Evolutionary conservation across 2,797 vertebrate genomes (phyloP).

Genomic region (Chrysocyon brachyurus): DNA sequence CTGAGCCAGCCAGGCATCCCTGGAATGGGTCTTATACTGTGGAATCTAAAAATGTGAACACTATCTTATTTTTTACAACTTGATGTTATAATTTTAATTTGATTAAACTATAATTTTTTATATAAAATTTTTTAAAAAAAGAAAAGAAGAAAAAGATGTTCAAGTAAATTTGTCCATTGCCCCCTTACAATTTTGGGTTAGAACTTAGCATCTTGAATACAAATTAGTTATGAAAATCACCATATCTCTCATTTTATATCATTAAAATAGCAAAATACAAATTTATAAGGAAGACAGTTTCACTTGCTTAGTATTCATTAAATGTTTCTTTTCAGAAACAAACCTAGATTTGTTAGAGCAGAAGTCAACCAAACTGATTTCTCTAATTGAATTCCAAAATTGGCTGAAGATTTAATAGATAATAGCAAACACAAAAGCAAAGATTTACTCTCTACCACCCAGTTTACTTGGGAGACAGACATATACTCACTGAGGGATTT

Average conservation of each 20-base stretch:
- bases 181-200: neutral
- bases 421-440: neutral
- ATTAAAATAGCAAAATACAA: neutral
- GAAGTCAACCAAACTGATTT: neutral
- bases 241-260: neutral
- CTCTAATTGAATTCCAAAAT: neutral
- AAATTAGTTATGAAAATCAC: neutral
- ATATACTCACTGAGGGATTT: neutral
- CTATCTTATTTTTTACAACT: neutral
- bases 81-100: neutral
- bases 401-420: neutral
- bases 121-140: neutral
- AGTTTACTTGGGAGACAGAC: neutral
- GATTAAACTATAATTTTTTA: neutral
- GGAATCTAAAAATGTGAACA: neutral
- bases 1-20: no score
- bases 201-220: neutral
- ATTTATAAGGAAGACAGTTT: neutral
- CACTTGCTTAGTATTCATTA: neutral
- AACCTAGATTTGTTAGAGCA: neutral
- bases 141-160: neutral
- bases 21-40: neutral
- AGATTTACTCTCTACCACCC: neutral
- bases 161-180: neutral
- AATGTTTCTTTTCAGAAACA: neutral